Conservation (phyloP, 2,888 invertebrate species). For the Girardia tigrina region DNA sequence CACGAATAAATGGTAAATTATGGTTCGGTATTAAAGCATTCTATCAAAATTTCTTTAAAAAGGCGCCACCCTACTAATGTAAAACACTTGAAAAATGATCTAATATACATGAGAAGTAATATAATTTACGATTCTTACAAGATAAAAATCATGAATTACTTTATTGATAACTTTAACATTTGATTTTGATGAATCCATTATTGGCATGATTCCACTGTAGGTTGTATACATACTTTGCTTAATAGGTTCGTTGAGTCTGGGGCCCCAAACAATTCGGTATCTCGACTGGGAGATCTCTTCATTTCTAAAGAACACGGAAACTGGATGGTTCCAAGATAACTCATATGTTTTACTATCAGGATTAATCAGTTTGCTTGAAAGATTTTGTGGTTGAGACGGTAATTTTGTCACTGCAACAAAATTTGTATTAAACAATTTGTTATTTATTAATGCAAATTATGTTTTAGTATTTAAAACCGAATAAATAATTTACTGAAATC, state of each 20-base stretch:
- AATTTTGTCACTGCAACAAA: not conserved
- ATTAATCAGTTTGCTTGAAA: not conserved
- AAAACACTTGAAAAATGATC: too few species aligned
- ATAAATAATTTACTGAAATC: too few species aligned
- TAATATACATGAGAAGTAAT: too few species aligned
- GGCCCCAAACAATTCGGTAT: not conserved
- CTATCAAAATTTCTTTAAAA: too few species aligned
- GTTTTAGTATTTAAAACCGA: too few species aligned
- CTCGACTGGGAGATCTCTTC: not conserved
- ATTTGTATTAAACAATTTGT: too few species aligned
- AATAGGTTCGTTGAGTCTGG: not conserved
- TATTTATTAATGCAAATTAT: too few species aligned
- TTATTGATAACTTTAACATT: constrained; percentile 11
- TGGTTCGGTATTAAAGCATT: too few species aligned
- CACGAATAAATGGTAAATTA: too few species aligned
- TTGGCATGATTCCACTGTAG: not conserved
- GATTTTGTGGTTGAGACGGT: constrained; percentile 13
- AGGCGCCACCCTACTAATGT: too few species aligned
- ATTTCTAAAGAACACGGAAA: not conserved
- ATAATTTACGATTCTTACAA: too few species aligned
- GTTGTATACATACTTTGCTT: not conserved
- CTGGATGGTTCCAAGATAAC: not conserved
- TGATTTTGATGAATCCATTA: constrained; percentile 9
- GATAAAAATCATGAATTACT: too few species aligned
- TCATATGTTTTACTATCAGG: not conserved